Percentiles rank a stretch among this genome's conserved stretches.
These are phyloP conservation scores for Clepsis dumicolana DNA, from an alignment of 2,888 invertebrate species.

Conservation along the genomic window DNA sequence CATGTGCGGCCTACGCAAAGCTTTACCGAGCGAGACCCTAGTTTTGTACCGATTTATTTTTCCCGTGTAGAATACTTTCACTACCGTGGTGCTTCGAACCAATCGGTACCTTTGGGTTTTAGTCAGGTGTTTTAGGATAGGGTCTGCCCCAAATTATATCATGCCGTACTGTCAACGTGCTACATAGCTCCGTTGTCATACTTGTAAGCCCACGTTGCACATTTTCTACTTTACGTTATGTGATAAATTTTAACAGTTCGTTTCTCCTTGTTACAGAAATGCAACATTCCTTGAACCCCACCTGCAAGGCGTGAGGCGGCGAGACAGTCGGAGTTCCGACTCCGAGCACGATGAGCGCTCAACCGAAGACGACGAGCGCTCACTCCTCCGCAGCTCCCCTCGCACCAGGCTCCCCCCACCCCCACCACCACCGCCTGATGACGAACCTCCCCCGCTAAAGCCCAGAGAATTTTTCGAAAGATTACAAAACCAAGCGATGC, in stretches of 20 bases:
- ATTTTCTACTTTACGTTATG: neutral
- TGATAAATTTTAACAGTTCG: neutral
- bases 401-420: slow-evolving; percentile 78
- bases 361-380: slow-evolving; percentile 80
- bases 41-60: slow-evolving; percentile 18
- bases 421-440: slow-evolving; percentile 79
- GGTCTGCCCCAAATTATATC: too few relatives aligned
- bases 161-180: too few relatives aligned
- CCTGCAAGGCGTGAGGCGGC: slow-evolving; percentile 87
- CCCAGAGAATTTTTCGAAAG: slow-evolving; percentile 85
- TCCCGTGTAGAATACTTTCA: neutral
- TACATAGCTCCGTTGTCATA: too few relatives aligned
- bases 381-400: slow-evolving; percentile 76
- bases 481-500: slow-evolving; percentile 81
- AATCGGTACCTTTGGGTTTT: neutral
- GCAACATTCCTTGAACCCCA: slow-evolving; percentile 92
- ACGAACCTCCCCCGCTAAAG: slow-evolving; percentile 82
- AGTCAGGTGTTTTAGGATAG: neutral
- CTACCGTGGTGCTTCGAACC: neutral
- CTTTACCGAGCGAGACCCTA: slow-evolving; percentile 49
- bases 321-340: slow-evolving; percentile 81
- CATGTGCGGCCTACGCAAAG: slow-evolving; percentile 61
- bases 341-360: slow-evolving; percentile 83
- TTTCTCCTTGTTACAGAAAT: slow-evolving; percentile 87
- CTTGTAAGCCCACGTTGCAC: too few relatives aligned